These are phyloP conservation scores for Sus cebifrons DNA, from an alignment of 2,797 vertebrate genomes.

Conservation along the genomic window DNA sequence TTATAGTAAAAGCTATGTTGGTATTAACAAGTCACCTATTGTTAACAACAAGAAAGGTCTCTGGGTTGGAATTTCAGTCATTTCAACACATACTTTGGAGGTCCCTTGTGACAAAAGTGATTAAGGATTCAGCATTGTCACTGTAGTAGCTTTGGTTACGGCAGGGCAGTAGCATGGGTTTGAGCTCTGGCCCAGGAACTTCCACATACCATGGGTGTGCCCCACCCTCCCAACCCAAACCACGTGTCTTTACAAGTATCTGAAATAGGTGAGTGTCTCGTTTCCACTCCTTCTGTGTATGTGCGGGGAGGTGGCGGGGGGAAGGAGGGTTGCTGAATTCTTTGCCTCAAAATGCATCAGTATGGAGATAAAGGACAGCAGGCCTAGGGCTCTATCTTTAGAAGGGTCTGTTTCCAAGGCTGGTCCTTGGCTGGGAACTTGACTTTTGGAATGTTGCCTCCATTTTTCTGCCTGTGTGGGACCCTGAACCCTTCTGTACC, in stretches of 20 bases:
- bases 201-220: too few relatives aligned
- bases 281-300: neutral
- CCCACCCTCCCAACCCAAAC: too few relatives aligned
- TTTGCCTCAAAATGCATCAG: neutral
- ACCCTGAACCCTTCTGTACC: neutral
- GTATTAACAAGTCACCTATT: neutral
- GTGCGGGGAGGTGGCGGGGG: accelerated
- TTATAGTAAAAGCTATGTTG: neutral
- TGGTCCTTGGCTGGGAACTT: neutral
- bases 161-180: too few relatives aligned
- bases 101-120: too few relatives aligned
- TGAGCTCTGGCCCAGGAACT: too few relatives aligned
- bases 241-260: neutral
- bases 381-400: neutral
- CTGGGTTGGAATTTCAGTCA: neutral
- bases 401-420: neutral
- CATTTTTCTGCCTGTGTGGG: neutral
- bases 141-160: too few relatives aligned
- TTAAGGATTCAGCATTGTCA: too few relatives aligned
- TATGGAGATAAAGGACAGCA: neutral
- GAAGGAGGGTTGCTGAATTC: neutral
- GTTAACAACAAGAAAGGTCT: neutral
- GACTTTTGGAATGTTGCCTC: neutral
- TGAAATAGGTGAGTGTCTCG: neutral
- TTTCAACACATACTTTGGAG: neutral